These are phyloP conservation scores for Ploceus nigricollis DNA, from an alignment of 2,113 vertebrate genomes.

Conservation along the genomic window DNA sequence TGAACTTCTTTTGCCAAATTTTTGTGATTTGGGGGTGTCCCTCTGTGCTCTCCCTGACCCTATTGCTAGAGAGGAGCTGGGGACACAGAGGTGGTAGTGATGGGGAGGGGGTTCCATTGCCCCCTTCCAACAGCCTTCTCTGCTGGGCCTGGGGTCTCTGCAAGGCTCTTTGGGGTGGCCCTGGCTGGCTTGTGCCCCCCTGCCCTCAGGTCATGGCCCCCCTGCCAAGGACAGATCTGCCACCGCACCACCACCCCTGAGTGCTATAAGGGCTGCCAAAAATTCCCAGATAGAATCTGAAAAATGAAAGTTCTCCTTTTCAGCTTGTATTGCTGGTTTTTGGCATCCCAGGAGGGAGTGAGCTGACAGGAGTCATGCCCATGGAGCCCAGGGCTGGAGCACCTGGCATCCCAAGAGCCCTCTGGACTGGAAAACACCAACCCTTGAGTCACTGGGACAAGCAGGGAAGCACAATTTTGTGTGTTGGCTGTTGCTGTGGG, in stretches of 20 bases:
- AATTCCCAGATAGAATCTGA: neutral
- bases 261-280: neutral
- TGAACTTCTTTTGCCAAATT: neutral
- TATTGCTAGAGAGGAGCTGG: neutral
- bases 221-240: neutral
- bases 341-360: neutral
- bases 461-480: neutral
- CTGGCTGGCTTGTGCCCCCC: neutral
- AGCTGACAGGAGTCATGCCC: neutral
- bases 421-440: neutral
- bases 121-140: neutral
- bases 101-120: neutral
- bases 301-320: neutral
- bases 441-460: neutral
- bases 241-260: rapidly evolving
- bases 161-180: neutral
- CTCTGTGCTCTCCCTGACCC: neutral
- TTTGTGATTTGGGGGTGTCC: neutral
- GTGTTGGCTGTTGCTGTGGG: neutral
- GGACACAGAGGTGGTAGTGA: neutral
- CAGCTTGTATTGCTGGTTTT: neutral
- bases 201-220: no score
- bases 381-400: rapidly evolving
- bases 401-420: neutral
- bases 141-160: neutral